Conservation (phyloP, 2,888 invertebrate species). For the Drosophila rellima region DNA sequence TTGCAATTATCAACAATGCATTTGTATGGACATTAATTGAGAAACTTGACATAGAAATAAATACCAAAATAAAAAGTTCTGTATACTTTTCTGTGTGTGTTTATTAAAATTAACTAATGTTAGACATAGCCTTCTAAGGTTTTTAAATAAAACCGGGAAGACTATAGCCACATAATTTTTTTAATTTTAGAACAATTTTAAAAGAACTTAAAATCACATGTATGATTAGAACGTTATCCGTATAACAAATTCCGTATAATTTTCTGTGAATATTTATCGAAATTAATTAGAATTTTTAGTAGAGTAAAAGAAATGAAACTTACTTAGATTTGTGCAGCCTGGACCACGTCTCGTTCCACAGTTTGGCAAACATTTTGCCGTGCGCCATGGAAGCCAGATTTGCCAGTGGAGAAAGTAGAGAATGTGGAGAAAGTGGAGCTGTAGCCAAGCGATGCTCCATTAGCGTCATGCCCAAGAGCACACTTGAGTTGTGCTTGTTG, state of each 20-base stretch:
- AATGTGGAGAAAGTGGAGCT: constrained; percentile 15
- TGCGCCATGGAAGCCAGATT: constrained; percentile 10
- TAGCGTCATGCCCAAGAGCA: constrained; percentile 62
- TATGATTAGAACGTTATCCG: too few species aligned
- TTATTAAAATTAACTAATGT: too few species aligned
- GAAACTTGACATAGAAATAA: too few species aligned
- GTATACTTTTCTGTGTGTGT: too few species aligned
- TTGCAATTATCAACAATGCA: not conserved
- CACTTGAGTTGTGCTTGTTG: constrained; percentile 51
- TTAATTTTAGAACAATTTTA: too few species aligned
- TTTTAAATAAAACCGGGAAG: too few species aligned
- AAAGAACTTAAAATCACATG: too few species aligned
- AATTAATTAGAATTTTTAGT: constrained; percentile 43
- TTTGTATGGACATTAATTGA: too few species aligned
- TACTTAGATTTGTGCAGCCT: constrained; percentile 76
- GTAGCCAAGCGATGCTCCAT: constrained; percentile 66
- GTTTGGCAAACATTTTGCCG: constrained; percentile 54
- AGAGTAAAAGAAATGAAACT: constrained; percentile 44
- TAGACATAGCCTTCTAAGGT: too few species aligned
- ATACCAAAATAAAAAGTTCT: too few species aligned
- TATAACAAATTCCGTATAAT: not conserved
- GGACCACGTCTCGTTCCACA: constrained; percentile 61
- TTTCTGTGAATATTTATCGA: constrained; percentile 4
- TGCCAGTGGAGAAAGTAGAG: constrained; percentile 3
- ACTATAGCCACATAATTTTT: too few species aligned